Conservation (phyloP, 2,888 invertebrate genomes). For the Macrosoma leucophasiata region DNA sequence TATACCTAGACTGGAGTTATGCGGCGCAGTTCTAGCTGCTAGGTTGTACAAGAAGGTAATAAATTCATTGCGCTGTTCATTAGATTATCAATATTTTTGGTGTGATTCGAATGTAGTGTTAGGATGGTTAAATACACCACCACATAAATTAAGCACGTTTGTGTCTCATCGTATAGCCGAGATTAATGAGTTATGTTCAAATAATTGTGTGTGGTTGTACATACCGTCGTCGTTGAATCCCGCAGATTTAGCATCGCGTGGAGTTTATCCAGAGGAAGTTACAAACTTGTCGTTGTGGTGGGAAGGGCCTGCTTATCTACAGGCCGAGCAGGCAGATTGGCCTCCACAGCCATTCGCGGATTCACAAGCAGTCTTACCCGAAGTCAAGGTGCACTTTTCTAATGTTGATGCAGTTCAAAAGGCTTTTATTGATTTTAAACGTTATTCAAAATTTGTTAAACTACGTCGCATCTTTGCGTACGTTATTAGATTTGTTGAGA, state of each 20-base stretch:
- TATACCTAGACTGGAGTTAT: constrained; percentile 10
- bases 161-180: constrained; percentile 7
- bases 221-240: constrained; percentile 3
- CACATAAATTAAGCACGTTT: constrained; percentile 4
- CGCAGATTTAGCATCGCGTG: constrained; percentile 7
- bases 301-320: constrained; percentile 6
- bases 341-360: not conserved
- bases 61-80: constrained; percentile 2
- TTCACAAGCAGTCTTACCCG: not conserved
- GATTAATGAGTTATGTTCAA: constrained; percentile 1
- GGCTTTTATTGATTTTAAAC: constrained; percentile 1
- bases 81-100: constrained; percentile 2
- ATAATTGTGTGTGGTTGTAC: constrained; percentile 1
- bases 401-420: constrained; percentile 3
- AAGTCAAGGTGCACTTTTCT: constrained; percentile 2
- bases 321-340: not conserved
- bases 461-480: constrained; percentile 2
- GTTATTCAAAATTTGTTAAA: constrained; percentile 1
- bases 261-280: constrained; percentile 1
- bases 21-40: constrained; percentile 4
- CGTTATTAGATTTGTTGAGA: not conserved
- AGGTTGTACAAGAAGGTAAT: constrained; percentile 9
- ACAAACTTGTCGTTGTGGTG: constrained; percentile 4
- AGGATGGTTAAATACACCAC: constrained; percentile 3
- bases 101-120: constrained; percentile 7